Evolutionary conservation across 2,888 invertebrate species (phyloP).

Genomic region (Plebejus anna): DNA sequence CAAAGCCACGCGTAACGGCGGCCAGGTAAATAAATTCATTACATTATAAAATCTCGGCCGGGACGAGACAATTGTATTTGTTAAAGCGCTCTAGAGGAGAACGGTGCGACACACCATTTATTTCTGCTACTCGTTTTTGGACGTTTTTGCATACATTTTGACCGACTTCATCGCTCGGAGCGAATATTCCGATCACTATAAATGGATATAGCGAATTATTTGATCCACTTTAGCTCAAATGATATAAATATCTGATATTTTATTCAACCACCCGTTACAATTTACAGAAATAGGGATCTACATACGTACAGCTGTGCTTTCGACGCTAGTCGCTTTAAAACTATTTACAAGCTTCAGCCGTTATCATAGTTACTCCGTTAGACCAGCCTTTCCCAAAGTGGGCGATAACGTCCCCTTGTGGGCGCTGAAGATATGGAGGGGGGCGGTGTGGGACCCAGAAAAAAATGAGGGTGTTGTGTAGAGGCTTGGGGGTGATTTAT

Average conservation of each 20-base stretch:
- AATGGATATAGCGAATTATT: not conserved
- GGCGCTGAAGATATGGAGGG: too few species aligned
- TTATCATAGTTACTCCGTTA: not conserved
- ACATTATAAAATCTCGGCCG: slow-evolving; percentile 25
- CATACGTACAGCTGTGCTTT: too few species aligned
- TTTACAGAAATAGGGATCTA: too few species aligned
- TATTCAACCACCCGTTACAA: not conserved
- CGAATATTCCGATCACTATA: not conserved
- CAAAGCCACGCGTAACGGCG: slow-evolving; percentile 49
- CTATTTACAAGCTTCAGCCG: too few species aligned
- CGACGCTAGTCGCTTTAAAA: too few species aligned
- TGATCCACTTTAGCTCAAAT: not conserved
- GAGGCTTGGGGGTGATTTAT: too few species aligned
- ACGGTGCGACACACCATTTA: slow-evolving; percentile 16
- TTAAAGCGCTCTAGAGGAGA: not conserved
- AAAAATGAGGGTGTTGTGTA: too few species aligned
- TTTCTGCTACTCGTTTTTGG: not conserved
- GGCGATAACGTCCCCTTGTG: too few species aligned
- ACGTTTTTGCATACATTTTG: not conserved
- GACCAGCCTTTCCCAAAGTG: too few species aligned
- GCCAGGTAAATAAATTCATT: slow-evolving; percentile 52
- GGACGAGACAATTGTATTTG: slow-evolving; percentile 19
- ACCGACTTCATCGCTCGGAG: not conserved
- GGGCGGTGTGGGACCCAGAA: too few species aligned
- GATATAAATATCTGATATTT: not conserved